Percentiles rank a stretch among this genome's conserved stretches.
Conservation (phyloP, 1,140 invertebrate genomes). For the Drosophila busckii region DNA sequence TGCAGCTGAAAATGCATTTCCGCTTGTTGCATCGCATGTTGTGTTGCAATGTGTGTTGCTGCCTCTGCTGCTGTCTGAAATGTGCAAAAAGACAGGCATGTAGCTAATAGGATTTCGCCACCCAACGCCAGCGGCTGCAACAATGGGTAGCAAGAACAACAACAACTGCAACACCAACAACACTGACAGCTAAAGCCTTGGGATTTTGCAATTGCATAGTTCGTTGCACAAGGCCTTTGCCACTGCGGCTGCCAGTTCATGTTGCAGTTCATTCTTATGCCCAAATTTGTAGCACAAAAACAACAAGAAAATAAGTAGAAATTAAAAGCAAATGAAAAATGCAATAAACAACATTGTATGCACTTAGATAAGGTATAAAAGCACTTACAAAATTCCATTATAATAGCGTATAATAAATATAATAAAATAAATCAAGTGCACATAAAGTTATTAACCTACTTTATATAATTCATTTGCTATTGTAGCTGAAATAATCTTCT, state of each 20-base stretch:
- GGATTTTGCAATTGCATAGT: constrained; percentile 58
- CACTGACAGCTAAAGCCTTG: constrained; percentile 17
- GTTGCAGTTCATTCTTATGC: constrained; percentile 35
- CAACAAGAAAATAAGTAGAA: neutral
- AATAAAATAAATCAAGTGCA: too few relatives aligned
- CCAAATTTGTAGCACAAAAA: neutral
- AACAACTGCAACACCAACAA: constrained; percentile 10
- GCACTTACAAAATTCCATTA: too few relatives aligned
- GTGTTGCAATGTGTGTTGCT: constrained; percentile 8
- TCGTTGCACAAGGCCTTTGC: constrained; percentile 47
- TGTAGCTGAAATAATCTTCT: too few relatives aligned
- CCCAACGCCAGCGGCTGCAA: constrained; percentile 11
- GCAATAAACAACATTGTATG: too few relatives aligned
- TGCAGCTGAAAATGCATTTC: constrained; percentile 42
- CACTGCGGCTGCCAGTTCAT: constrained; percentile 35
- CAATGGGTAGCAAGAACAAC: too few relatives aligned
- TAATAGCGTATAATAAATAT: too few relatives aligned
- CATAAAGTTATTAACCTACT: too few relatives aligned
- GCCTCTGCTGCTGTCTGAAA: constrained; percentile 41
- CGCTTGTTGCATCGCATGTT: constrained; percentile 42
- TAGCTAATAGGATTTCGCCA: constrained; percentile 67
- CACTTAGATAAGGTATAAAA: too few relatives aligned
- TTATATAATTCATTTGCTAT: too few relatives aligned
- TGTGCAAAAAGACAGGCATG: constrained; percentile 54
- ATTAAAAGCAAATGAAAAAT: constrained; percentile 4